Evolutionary conservation across 92 coral and sea anemone species (phyloP), one percentile per base, ranked within the genome.

Genomic region (Chrysogorgia sp.): DNA sequence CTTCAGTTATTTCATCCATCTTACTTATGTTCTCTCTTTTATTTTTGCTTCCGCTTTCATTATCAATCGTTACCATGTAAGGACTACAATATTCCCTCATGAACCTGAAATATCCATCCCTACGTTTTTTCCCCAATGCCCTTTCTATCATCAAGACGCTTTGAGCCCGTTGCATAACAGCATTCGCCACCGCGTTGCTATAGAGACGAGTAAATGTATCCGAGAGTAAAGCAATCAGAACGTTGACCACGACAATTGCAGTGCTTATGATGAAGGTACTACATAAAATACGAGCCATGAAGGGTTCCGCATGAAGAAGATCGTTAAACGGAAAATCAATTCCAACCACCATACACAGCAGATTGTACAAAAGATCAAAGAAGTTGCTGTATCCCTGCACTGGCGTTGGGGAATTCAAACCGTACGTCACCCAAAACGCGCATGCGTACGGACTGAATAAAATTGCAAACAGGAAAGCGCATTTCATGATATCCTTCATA

Each of bases 51-150:
- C 14, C 24, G 29, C 72, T 37, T 65, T 34, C 29, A 20, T 37
- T 20, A 40, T 35, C 72, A 50, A 65, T 35, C 24, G 72, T 8
- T 25, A 41, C 70, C 12, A 74, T 89, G 31, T 88, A 83, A 15
- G 72, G 72, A 65, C 72, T 65, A 8, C 72, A 23, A 31, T 21
- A 19, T 10, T 40, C 15, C 20, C 24, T 20, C 12, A 65, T 65
- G 72, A 34, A 65, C 24, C 35, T 52, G 3, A 15, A 12, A 26
- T 65, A 65, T 9, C 19, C 34, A 1, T 23, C 3, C 32, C 17
- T 23, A 7, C 9, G 17, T 19, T 57, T 57, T 1, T 30, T 14
- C 6, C 17, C 23, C 29, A 57, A 57, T 3, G 63, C 1, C 17
- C 22, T 57, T 30, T 57, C 63, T 14, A 57, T 7, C 2, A 57